A percentile compares a stretch with the other conserved stretches of the same genome.
phyloP scores from a whole-genome alignment of 2,888 invertebrate species.

The Glaucopsyche alexis region DNA sequence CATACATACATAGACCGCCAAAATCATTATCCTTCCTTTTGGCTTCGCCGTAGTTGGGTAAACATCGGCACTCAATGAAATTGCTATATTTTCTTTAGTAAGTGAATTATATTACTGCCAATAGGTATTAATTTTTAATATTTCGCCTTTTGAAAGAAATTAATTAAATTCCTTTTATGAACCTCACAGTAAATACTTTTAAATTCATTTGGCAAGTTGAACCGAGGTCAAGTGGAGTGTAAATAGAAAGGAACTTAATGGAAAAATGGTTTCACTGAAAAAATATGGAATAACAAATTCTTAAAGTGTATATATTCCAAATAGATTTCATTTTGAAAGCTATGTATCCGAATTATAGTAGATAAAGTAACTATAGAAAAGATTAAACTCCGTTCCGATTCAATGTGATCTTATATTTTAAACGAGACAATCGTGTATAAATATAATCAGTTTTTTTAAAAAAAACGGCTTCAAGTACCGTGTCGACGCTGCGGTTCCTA shows the following conservation, averaged over 20 bases:
- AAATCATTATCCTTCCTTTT: no score
- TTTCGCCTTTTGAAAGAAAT: not conserved
- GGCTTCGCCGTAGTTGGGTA: no score
- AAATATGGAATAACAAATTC: not conserved
- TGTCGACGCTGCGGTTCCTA: no score
- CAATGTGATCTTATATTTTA: no score
- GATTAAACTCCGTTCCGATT: no score
- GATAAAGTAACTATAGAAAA: no score
- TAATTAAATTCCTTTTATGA: not conserved
- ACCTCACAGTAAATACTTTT: constrained; percentile 1
- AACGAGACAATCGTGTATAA: no score
- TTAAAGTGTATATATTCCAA: not conserved
- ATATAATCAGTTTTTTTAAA: no score
- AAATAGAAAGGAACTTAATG: constrained; percentile 5
- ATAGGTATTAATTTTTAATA: not conserved
- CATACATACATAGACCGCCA: no score
- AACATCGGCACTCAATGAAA: not conserved
- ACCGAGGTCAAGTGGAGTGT: constrained; percentile 10
- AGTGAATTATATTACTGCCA: not conserved
- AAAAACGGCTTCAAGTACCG: no score
- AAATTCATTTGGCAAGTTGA: constrained; percentile 17
- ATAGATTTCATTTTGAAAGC: no score
- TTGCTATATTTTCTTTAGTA: not conserved
- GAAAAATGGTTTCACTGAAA: not conserved
- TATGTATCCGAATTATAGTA: no score